phyloP scores from a whole-genome alignment of 2,888 invertebrate species.

The Xestia ashworthii region DNA sequence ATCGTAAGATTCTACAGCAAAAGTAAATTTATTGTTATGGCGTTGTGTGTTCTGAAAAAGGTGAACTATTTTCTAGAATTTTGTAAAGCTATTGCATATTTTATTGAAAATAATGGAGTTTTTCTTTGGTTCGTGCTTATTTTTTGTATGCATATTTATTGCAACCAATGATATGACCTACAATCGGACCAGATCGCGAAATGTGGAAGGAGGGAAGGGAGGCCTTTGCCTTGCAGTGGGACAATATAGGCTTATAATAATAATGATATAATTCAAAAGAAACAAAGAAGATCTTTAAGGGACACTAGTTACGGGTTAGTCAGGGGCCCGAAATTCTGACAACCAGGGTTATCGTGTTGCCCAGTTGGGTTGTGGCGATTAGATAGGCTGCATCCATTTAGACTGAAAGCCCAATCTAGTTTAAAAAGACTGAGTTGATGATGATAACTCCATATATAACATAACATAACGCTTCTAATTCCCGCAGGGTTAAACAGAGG shows the following conservation, averaged over 20 bases:
- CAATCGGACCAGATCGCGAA: too few species aligned
- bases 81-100: neutral
- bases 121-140: neutral
- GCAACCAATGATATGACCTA: neutral
- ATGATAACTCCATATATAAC: too few species aligned
- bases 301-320: neutral
- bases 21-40: constrained; percentile 1
- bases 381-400: neutral
- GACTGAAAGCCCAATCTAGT: too few species aligned
- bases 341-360: neutral
- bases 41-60: neutral
- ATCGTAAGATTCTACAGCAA: neutral
- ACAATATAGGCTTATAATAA: too few species aligned
- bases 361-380: neutral
- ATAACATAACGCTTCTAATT: too few species aligned
- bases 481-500: too few species aligned
- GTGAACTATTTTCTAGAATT: neutral
- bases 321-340: neutral
- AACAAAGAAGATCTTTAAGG: neutral
- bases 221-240: too few species aligned
- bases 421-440: too few species aligned
- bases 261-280: neutral
- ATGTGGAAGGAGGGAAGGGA: too few species aligned
- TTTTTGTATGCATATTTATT: neutral
- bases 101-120: neutral